Conservation (phyloP, 2,797 vertebrate genomes). For the Poecilia velifera region DNA sequence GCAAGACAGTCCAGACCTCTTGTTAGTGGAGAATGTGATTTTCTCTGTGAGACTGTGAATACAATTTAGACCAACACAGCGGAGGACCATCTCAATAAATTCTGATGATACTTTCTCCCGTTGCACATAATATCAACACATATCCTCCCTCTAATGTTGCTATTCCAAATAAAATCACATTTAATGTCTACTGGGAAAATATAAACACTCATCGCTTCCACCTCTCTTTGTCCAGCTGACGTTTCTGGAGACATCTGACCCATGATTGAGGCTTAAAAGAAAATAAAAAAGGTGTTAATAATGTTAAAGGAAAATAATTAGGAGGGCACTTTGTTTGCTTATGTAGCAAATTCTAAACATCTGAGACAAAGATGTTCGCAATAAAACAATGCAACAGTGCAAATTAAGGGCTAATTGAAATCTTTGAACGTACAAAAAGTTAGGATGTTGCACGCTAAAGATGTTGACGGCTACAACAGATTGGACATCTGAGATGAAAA, state of each 20-base stretch:
- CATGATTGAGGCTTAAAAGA: background rate
- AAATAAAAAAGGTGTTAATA: too few species aligned
- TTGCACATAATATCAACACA: background rate
- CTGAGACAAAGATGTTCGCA: background rate
- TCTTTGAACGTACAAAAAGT: background rate
- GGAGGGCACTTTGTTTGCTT: background rate
- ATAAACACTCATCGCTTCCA: background rate
- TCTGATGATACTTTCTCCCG: background rate
- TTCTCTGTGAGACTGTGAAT: background rate
- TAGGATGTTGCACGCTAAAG: background rate
- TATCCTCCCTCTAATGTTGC: background rate
- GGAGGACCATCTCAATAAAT: background rate
- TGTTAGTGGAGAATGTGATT: background rate
- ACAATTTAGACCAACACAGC: background rate
- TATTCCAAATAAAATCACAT: background rate
- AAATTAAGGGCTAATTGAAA: background rate
- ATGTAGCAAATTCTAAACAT: background rate
- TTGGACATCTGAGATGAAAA: background rate
- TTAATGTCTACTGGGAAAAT: background rate
- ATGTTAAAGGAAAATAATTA: background rate
- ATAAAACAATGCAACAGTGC: background rate
- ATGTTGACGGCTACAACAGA: background rate
- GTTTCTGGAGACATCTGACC: background rate
- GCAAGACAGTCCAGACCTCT: background rate
- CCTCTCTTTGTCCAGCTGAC: background rate